These are phyloP conservation scores for Tetramorium alpestre DNA, from an alignment of 1,140 invertebrate genomes.

Conservation along the genomic window DNA sequence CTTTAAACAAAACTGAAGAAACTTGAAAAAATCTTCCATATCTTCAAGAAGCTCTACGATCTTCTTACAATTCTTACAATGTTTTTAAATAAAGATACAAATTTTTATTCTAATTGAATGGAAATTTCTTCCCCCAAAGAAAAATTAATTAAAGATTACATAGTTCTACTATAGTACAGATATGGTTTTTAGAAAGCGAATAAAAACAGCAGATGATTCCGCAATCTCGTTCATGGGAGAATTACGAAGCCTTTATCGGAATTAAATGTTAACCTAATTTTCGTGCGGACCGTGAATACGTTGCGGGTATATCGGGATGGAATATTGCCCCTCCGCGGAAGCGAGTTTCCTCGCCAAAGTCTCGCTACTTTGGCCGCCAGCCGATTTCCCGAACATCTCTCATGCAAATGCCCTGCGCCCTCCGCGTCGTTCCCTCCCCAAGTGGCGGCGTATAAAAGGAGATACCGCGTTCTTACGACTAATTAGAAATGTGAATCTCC, in stretches of 20 bases:
- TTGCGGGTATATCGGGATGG: constrained; percentile 3
- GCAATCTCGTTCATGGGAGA: background rate
- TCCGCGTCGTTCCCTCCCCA: background rate
- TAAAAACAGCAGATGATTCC: background rate
- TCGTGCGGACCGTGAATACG: constrained; percentile 25
- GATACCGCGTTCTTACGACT: constrained; percentile 55
- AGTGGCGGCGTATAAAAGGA: constrained; percentile 48
- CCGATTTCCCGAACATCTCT: constrained; percentile 53
- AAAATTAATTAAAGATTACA: background rate
- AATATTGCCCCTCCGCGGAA: constrained; percentile 35
- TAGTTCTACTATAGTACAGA: too few relatives aligned
- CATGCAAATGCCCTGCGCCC: constrained; percentile 44
- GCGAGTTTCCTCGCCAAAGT: constrained; percentile 23
- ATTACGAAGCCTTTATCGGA: constrained; percentile 43
- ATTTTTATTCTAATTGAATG: background rate
- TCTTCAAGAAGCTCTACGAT: background rate
- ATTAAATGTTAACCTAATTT: constrained; percentile 54
- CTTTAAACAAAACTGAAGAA: background rate
- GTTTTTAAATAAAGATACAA: background rate
- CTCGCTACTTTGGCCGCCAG: constrained; percentile 50
- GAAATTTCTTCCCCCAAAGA: background rate
- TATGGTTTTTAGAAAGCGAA: background rate
- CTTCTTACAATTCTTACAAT: background rate
- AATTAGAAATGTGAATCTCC: constrained; percentile 61
- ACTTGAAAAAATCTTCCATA: background rate